These are phyloP conservation scores for Cossypha heuglini DNA, from an alignment of 2,797 vertebrate genomes.

Conservation along the genomic window DNA sequence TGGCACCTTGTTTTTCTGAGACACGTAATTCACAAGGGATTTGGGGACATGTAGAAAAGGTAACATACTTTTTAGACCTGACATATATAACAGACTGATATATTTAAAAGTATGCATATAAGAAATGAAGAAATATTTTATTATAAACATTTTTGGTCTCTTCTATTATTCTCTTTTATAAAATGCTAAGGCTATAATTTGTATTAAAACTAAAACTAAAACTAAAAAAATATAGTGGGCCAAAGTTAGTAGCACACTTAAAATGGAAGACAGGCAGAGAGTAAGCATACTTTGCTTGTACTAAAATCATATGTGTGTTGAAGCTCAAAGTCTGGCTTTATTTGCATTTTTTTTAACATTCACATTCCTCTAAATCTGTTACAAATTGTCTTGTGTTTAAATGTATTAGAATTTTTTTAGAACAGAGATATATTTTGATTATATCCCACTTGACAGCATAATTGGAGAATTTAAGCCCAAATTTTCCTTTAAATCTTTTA, in stretches of 20 bases:
- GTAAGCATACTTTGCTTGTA: not conserved
- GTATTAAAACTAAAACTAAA: not conserved
- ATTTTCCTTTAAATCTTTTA: not conserved
- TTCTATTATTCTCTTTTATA: not conserved
- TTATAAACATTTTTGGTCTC: not conserved
- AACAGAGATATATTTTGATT: not conserved
- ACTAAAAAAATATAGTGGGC: not conserved
- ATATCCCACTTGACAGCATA: not conserved
- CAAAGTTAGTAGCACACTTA: not conserved
- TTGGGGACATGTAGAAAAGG: not conserved
- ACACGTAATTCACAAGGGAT: not conserved
- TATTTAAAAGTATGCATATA: not conserved
- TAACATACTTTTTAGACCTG: not conserved
- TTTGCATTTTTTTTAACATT: not conserved
- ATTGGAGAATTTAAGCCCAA: not conserved
- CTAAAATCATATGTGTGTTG: not conserved
- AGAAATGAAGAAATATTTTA: not conserved
- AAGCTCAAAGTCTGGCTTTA: not conserved
- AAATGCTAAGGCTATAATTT: not conserved
- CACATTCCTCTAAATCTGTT: not conserved
- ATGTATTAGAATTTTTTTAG: not conserved
- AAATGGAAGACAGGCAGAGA: not conserved
- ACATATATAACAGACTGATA: not conserved
- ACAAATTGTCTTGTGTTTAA: not conserved
- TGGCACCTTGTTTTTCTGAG: not conserved